Percentiles rank a stretch among this genome's conserved stretches.
Evolutionary conservation across 2,888 invertebrate species (phyloP).

Genomic region (Sinodicranocentrus sp.): DNA sequence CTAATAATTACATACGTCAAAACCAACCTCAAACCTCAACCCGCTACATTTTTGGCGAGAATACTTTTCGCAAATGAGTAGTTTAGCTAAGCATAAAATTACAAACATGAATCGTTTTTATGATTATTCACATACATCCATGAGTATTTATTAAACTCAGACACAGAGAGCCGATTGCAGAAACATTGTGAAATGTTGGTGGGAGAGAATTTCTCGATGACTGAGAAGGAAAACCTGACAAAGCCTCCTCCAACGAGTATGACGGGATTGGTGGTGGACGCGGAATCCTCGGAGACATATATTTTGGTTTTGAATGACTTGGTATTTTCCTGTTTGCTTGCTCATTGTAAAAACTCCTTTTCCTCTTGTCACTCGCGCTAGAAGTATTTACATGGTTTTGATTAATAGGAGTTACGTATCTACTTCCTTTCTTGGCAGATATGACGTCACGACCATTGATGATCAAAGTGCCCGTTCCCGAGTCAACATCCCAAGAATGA

Average conservation of each 20-base stretch:
- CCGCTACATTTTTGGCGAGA: too few species aligned
- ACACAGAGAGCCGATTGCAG: slow-evolving; percentile 60
- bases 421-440: slow-evolving; percentile 28
- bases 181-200: slow-evolving; percentile 15
- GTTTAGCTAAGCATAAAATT: too few species aligned
- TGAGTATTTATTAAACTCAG: slow-evolving; percentile 45
- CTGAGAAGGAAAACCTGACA: slow-evolving; percentile 47
- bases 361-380: slow-evolving; percentile 40
- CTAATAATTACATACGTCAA: too few species aligned
- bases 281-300: slow-evolving; percentile 56
- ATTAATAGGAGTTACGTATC: slow-evolving; percentile 1
- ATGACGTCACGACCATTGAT: slow-evolving; percentile 56
- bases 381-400: slow-evolving; percentile 35
- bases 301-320: slow-evolving; percentile 47
- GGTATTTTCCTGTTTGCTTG: slow-evolving; percentile 41
- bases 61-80: too few species aligned
- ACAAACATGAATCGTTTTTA: background rate
- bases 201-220: slow-evolving; percentile 5
- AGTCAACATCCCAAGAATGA: slow-evolving; percentile 71
- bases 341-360: slow-evolving; percentile 37
- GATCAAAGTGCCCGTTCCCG: slow-evolving; percentile 55
- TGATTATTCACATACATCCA: background rate
- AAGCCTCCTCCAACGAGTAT: slow-evolving; percentile 55
- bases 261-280: slow-evolving; percentile 62
- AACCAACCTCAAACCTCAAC: too few species aligned